Percentiles rank a stretch among this genome's conserved stretches.
These are phyloP conservation scores for Cyprinodon tularosa DNA, from an alignment of 2,113 vertebrate genomes.

Conservation along the genomic window DNA sequence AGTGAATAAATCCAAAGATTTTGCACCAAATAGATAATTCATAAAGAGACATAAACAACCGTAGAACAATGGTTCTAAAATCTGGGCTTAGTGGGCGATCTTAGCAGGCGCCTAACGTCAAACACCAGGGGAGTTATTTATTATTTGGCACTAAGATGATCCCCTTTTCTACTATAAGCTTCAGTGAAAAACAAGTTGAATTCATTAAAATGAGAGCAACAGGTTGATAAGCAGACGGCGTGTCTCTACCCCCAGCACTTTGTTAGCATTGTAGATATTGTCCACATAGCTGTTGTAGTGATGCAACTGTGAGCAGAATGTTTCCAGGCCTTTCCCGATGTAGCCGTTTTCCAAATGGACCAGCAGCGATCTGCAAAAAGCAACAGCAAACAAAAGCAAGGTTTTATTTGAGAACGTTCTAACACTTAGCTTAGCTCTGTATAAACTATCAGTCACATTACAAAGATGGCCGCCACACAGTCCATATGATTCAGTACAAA, in stretches of 20 bases:
- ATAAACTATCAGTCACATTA: no score
- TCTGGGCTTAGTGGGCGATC: no score
- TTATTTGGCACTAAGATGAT: no score
- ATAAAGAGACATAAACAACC: no score
- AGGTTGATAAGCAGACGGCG: not conserved
- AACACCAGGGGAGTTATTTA: no score
- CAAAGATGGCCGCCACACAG: no score
- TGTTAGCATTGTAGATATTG: constrained; percentile 83
- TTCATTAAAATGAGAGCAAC: not conserved
- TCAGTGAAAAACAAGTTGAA: not conserved
- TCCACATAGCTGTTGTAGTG: constrained; percentile 81
- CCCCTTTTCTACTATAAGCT: no score
- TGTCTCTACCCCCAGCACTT: constrained; percentile 81
- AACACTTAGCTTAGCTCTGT: not conserved
- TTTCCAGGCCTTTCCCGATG: constrained; percentile 77
- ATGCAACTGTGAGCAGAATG: constrained; percentile 82
- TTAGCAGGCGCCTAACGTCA: no score
- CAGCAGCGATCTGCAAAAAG: constrained; percentile 70
- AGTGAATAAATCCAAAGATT: no score
- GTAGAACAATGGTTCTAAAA: no score
- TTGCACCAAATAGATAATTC: no score
- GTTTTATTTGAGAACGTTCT: not conserved
- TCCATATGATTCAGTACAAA: no score
- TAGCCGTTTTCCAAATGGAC: constrained; percentile 82
- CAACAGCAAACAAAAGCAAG: not conserved